Evolutionary conservation across 2,113 vertebrate genomes (phyloP), one percentile per base, ranked within the genome.

Genomic region (Brevimyrus niger): DNA sequence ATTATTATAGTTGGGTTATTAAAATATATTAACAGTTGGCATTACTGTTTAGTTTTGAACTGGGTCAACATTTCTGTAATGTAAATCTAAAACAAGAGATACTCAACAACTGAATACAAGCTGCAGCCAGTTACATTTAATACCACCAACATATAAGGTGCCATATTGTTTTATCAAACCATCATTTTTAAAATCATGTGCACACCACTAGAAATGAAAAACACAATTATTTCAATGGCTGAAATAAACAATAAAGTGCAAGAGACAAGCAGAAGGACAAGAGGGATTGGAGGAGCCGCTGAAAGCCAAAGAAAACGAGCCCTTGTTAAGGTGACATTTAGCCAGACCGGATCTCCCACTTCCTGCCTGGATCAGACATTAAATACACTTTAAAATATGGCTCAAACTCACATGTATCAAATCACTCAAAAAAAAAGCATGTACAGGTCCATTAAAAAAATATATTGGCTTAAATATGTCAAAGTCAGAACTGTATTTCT

Each of bases 171-270:
- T 90, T 44, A 89, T 93, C 8, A 17, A 89, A 90, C 46, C 51
- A 89, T 87, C 83, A 23, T 87, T 90, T 89, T 87, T 42, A 42
- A 83, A 44, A 58, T 87, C 84, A 55, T 90, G 88, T 91, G 86
- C 88, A 90, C 61, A 90, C 61, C 83, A 82, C 69, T 89, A 89
- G 17, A 80, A 86, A 87, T 80, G 44, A 58, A 21, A 48, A 87
- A 48, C 15, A 61, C 53, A n/a, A n/a, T 46, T 91, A 8, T 87
- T 65, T 46, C 48, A 69, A 65, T 48, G 51, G 83, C n/a, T 86
- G 65, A 27, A 86, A 48, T 47, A 61, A 51, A 23, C 86, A 89
- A 42, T 92, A 94, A 94, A 94, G 94, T 94, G 93, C 93, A 92
- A 92, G 92, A 90, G 23, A 90, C 89, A 92, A 91, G 65, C 86